Evolutionary conservation across 2,113 vertebrate species (phyloP).

Genomic region (Halcyon malimbica): DNA sequence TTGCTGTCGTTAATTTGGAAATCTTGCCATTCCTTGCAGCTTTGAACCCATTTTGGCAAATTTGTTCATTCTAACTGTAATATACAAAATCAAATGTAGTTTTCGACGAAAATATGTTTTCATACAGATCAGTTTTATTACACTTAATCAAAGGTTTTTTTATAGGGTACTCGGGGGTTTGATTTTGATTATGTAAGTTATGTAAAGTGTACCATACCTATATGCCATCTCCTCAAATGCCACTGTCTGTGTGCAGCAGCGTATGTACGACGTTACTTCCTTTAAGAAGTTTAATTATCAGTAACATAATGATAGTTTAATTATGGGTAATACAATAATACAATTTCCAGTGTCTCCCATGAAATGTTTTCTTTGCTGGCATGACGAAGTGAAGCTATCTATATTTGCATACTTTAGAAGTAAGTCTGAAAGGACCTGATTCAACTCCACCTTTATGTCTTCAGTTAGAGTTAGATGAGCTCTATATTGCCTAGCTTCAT

Average conservation of each 20-base stretch:
- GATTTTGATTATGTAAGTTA: constrained; percentile 35
- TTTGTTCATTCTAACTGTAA: not conserved
- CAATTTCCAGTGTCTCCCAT: not conserved
- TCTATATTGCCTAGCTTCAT: not conserved
- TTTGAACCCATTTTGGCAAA: not conserved
- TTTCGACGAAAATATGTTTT: not conserved
- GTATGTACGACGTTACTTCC: not conserved
- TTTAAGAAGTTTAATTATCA: not conserved
- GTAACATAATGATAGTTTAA: not conserved
- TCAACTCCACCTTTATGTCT: not conserved
- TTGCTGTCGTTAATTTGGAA: not conserved
- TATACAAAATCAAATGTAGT: not conserved
- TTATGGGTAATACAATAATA: not conserved
- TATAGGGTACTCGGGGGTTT: not conserved
- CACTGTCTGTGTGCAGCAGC: not conserved
- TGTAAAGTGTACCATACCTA: not conserved
- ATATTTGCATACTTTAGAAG: not conserved
- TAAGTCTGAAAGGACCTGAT: not conserved
- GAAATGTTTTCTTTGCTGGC: not conserved
- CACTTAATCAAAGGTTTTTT: not conserved
- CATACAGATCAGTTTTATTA: not conserved
- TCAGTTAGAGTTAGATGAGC: not conserved
- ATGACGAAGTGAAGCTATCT: not conserved
- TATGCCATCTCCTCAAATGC: not conserved
- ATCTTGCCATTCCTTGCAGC: not conserved